phyloP scores from a whole-genome alignment of 2,888 invertebrate species.

The Thereva nobilitata region DNA sequence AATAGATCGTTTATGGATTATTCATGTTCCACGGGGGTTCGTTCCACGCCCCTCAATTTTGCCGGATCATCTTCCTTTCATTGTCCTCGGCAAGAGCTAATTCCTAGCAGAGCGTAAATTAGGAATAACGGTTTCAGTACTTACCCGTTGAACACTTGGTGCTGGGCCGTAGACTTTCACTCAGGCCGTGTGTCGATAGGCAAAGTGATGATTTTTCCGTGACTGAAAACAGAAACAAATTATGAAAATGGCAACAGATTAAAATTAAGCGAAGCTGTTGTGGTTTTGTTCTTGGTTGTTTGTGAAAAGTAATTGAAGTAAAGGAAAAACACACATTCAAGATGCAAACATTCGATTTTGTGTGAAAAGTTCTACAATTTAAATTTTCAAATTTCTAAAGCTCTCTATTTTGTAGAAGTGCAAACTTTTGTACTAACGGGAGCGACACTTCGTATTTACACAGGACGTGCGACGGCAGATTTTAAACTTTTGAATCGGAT shows the following conservation, averaged over 20 bases:
- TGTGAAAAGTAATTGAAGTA: too few species aligned
- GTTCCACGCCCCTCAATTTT: constrained; percentile 4
- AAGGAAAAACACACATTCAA: too few species aligned
- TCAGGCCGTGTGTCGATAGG: constrained; percentile 40
- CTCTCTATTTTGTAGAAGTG: too few species aligned
- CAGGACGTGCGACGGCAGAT: too few species aligned
- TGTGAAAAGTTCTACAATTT: too few species aligned
- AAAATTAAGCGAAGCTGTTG: background rate
- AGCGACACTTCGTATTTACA: too few species aligned
- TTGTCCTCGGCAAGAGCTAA: background rate
- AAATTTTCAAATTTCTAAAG: too few species aligned
- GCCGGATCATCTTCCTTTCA: constrained; percentile 6
- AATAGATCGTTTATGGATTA: constrained; percentile 42
- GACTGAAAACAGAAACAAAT: constrained; percentile 23
- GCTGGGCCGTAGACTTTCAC: constrained; percentile 38
- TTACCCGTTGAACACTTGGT: constrained; percentile 41
- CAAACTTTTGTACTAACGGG: too few species aligned
- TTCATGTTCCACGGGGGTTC: constrained; percentile 32
- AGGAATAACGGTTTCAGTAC: background rate
- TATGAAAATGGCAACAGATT: background rate
- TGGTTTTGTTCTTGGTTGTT: too few species aligned
- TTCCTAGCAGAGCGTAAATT: background rate
- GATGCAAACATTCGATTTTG: too few species aligned
- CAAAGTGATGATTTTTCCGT: constrained; percentile 39
- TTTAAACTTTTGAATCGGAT: too few species aligned